Conservation (phyloP, 2,113 vertebrate genomes). For the Scophthalmus maximus region DNA sequence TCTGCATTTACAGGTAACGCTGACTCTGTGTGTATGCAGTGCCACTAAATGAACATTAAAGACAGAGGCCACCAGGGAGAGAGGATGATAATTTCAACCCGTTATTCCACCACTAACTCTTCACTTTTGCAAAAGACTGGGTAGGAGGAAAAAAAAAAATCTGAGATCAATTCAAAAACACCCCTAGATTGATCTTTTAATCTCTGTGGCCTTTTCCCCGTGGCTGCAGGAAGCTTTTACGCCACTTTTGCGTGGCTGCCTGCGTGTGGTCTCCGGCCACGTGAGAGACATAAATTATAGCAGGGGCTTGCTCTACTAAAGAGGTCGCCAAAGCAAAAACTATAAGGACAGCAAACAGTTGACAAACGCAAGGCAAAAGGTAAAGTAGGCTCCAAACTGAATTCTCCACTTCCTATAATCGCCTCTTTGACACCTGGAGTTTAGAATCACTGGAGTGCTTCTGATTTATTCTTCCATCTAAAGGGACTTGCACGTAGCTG, state of each 20-base stretch:
- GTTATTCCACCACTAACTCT: slow-evolving; percentile 18
- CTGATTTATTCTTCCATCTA: slow-evolving; percentile 1
- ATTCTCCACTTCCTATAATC: not conserved
- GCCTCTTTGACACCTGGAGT: not conserved
- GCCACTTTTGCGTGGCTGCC: not conserved
- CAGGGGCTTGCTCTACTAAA: not conserved
- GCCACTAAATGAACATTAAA: slow-evolving; percentile 45
- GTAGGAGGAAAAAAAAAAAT: not conserved
- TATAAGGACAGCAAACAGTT: too few species aligned
- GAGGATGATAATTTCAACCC: slow-evolving; percentile 19
- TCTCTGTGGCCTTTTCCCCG: not conserved
- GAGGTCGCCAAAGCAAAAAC: not conserved
- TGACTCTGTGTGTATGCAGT: slow-evolving; percentile 8
- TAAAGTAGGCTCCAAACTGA: too few species aligned
- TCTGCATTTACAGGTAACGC: not conserved
- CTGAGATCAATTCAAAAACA: not conserved
- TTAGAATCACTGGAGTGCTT: not conserved
- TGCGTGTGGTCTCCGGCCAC: not conserved
- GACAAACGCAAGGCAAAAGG: too few species aligned
- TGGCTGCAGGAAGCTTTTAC: not conserved
- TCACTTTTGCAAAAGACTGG: not conserved
- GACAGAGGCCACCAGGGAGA: slow-evolving; percentile 22
- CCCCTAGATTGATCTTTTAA: not conserved
- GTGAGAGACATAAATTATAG: not conserved
- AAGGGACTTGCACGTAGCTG: not conserved